These are phyloP conservation scores for Syngnathoides biaculeatus DNA, from an alignment of 2,113 vertebrate species.

Conservation along the genomic window DNA sequence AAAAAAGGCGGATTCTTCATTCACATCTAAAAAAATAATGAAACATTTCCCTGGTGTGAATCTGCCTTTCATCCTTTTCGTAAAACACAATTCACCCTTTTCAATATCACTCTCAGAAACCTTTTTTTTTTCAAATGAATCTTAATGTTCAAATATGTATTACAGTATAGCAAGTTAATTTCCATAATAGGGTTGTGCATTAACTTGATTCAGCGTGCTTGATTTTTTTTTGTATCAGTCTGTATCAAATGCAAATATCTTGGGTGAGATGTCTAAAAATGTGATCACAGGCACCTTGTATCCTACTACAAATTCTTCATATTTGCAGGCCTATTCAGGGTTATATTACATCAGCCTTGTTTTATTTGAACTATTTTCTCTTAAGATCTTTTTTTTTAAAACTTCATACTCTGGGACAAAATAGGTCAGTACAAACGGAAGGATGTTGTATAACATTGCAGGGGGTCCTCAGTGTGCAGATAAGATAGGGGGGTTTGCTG, in stretches of 20 bases:
- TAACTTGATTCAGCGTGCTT: not conserved
- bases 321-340: not conserved
- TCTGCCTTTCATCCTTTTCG: not conserved
- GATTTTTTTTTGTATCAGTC: not conserved
- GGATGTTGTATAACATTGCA: slow-evolving; percentile 58
- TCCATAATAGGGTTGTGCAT: rapidly evolving
- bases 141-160: not conserved
- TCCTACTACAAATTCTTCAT: not conserved
- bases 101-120: not conserved
- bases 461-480: slow-evolving; percentile 17
- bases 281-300: not conserved
- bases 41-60: not conserved
- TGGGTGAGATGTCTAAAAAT: not conserved
- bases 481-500: slow-evolving; percentile 19
- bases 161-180: not conserved
- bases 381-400: not conserved
- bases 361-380: not conserved
- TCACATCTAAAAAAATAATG: not conserved
- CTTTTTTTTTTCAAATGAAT: not conserved
- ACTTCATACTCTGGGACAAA: slow-evolving; percentile 17
- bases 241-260: not conserved
- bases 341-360: not conserved
- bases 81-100: not conserved
- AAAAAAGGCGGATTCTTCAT: not conserved
- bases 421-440: slow-evolving; percentile 16